Conservation (phyloP, 2,888 invertebrate genomes). For the Geotrupes spiniger region DNA sequence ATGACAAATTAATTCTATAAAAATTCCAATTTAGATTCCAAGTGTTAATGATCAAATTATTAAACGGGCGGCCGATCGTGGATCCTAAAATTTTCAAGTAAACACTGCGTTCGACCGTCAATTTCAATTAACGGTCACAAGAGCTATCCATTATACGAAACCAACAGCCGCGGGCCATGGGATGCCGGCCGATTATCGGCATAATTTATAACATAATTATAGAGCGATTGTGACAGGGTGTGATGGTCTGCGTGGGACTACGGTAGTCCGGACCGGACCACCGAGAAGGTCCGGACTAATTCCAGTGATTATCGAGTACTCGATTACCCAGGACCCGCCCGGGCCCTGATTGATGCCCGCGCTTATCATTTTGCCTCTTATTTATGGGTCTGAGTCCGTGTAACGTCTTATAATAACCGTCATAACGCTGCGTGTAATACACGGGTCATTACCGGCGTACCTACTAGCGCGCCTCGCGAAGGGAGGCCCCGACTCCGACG, state of each 20-base stretch:
- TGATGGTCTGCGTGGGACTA: constrained; percentile 49
- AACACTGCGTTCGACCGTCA: constrained; percentile 34
- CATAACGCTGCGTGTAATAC: constrained; percentile 30
- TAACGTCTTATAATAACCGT: constrained; percentile 32
- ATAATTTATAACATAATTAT: constrained; percentile 54
- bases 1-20: too few species aligned
- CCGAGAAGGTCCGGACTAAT: constrained; percentile 56
- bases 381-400: constrained; percentile 29
- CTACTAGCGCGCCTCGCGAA: background rate
- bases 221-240: constrained; percentile 50
- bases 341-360: constrained; percentile 38
- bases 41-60: background rate
- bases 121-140: constrained; percentile 48
- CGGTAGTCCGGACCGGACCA: constrained; percentile 51
- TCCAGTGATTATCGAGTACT: constrained; percentile 56
- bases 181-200: constrained; percentile 46
- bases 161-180: constrained; percentile 35
- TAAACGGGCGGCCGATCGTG: background rate
- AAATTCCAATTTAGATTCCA: too few species aligned
- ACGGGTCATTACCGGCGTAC: constrained; percentile 25
- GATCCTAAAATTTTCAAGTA: background rate
- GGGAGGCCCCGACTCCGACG: background rate
- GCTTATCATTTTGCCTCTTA: constrained; percentile 33
- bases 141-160: constrained; percentile 36
- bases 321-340: constrained; percentile 41